These are phyloP conservation scores for Psilopsiagon aymara DNA, from an alignment of 2,113 vertebrate species.

Conservation along the genomic window DNA sequence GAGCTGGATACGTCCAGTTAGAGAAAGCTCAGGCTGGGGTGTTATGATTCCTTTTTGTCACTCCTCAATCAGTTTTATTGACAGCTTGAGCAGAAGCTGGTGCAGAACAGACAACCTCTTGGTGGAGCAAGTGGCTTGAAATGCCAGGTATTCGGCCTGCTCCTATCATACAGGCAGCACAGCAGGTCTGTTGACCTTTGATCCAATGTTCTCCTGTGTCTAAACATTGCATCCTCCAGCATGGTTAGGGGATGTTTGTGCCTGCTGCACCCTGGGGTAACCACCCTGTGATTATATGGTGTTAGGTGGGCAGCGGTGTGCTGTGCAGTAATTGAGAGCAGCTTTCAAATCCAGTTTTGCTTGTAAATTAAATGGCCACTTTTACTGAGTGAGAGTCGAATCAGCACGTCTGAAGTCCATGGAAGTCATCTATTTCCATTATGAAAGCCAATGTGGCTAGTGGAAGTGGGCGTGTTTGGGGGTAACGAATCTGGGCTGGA, in stretches of 20 bases:
- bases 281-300: neutral
- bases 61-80: neutral
- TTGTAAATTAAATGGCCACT: neutral
- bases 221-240: neutral
- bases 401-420: neutral
- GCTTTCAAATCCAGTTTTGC: slow-evolving; percentile 48
- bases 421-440: neutral
- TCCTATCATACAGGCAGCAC: neutral
- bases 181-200: neutral
- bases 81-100: neutral
- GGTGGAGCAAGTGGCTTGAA: neutral
- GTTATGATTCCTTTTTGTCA: neutral
- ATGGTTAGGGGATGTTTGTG: neutral
- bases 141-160: neutral
- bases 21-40: neutral
- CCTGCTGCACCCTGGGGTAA: neutral
- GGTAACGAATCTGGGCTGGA: neutral
- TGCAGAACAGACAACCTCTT: neutral
- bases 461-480: neutral
- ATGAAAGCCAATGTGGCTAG: neutral
- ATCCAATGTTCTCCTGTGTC: neutral
- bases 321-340: neutral
- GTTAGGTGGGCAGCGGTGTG: slow-evolving; percentile 19
- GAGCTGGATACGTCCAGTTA: neutral
- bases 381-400: neutral